These are phyloP conservation scores for Romanogobio albipinnatus DNA, from an alignment of 2,113 vertebrate species.

Conservation along the genomic window DNA sequence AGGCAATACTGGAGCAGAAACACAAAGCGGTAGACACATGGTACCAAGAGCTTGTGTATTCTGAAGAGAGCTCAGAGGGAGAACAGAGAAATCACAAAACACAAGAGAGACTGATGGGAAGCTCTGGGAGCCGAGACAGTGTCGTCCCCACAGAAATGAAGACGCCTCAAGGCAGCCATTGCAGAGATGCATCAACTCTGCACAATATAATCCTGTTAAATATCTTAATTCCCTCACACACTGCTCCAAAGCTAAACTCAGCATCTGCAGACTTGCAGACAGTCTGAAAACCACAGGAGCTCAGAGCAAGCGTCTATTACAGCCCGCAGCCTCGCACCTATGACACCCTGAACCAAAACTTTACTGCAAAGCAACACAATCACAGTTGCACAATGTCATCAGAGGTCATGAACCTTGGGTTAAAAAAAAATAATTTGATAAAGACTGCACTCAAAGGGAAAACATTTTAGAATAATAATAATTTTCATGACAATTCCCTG, in stretches of 20 bases:
- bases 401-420: background rate
- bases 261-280: slow-evolving; percentile 1
- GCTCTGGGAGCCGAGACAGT: background rate
- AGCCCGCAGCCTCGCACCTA: background rate
- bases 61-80: background rate
- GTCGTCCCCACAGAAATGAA: background rate
- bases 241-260: slow-evolving; percentile 8
- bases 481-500: background rate
- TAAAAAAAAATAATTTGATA: background rate
- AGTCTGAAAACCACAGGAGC: background rate
- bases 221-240: slow-evolving; percentile 19
- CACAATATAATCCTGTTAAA: background rate
- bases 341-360: background rate
- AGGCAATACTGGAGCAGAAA: background rate
- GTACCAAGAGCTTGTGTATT: background rate
- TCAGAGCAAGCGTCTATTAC: background rate
- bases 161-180: background rate
- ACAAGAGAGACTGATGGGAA: background rate
- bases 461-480: background rate
- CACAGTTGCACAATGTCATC: background rate
- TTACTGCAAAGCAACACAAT: background rate
- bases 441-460: background rate
- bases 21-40: background rate
- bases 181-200: slow-evolving; percentile 2
- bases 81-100: slow-evolving; percentile 20